Evolutionary conservation across 2,888 invertebrate species (phyloP), one percentile per base, ranked within the genome.

Genomic region (Malachius bipustulatus): DNA sequence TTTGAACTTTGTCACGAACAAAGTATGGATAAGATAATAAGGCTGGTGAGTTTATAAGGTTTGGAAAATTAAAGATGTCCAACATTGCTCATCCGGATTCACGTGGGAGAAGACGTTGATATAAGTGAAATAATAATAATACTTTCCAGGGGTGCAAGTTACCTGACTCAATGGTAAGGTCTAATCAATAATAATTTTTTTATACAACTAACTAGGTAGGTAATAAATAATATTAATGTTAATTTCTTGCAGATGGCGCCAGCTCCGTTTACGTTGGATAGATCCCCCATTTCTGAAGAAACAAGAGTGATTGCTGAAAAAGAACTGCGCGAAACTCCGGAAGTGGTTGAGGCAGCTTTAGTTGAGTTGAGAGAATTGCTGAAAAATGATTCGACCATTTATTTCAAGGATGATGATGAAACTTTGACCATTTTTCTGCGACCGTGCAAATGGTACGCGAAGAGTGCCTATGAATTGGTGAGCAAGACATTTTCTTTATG

Each of bases 381-480:
- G n/a, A 55, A 55, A 41, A 71, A 75, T 44, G 80, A 76, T 48
- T 71, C 73, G 45, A 70, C 73, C 31, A 78, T 78, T 40, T 54
- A 84, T 35, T 66, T 71, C 53, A 83, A 64, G 51, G 71, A 70
- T 38, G 82, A 82, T 27, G 85, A 87, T 47, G 82, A 82, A 16
- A 72, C 81, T 28, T 68, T 88, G 6, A 66, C 75, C n/a, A 78
- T 82, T 42, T 84, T 83, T 55, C 64, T 88, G 37, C 71, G 88
- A 38, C 82, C 84, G 14, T 80, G 81, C 63, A 87, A 88, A 59
- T 88, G 73, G 65, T 85, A 87, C 49, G 78, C 85, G 1, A 70
- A 84, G 49, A 83, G 84, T 61, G 87, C 87, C 0, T 64, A 77
- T 37, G 77, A 76, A 52, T 64, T 87, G 67, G 83, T 82, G 57